Percentiles rank a stretch among this genome's conserved stretches.
Conservation (phyloP, 2,797 vertebrate species). For the Rhinogobio ventralis region DNA sequence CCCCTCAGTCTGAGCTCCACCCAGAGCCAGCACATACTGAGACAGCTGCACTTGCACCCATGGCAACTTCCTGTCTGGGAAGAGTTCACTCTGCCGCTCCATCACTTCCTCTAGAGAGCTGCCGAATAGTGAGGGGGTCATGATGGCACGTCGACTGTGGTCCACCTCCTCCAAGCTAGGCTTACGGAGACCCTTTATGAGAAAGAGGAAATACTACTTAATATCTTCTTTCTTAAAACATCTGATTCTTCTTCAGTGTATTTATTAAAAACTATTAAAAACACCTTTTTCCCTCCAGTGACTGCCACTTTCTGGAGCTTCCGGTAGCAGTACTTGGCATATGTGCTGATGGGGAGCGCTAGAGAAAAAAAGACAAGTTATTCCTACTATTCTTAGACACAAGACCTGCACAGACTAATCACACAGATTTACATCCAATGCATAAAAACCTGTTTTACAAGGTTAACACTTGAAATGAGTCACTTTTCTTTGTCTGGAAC, state of each 20-base stretch:
- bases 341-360: conserved; percentile 90
- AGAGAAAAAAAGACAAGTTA: conserved; percentile 50
- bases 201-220: conserved; percentile 37
- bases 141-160: conserved; percentile 86
- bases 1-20: conserved; percentile 89
- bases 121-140: conserved; percentile 89
- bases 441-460: conserved; percentile 38
- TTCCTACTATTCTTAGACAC: conserved; percentile 16
- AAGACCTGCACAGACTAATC: not conserved
- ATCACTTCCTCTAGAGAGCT: conserved; percentile 92
- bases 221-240: not conserved
- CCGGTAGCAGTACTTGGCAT: conserved; percentile 89
- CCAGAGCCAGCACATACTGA: conserved; percentile 87
- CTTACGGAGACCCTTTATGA: conserved; percentile 86
- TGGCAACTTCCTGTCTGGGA: conserved; percentile 86
- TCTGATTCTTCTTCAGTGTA: not conserved
- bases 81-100: conserved; percentile 86
- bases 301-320: conserved; percentile 89
- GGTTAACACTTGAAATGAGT: not conserved
- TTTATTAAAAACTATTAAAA: conserved; percentile 52
- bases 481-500: not conserved
- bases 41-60: conserved; percentile 94
- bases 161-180: conserved; percentile 89
- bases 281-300: conserved; percentile 92
- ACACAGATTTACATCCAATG: conserved; percentile 1